Evolutionary conservation across 2,113 vertebrate species (phyloP).

Genomic region (Aptenodytes patagonicus): DNA sequence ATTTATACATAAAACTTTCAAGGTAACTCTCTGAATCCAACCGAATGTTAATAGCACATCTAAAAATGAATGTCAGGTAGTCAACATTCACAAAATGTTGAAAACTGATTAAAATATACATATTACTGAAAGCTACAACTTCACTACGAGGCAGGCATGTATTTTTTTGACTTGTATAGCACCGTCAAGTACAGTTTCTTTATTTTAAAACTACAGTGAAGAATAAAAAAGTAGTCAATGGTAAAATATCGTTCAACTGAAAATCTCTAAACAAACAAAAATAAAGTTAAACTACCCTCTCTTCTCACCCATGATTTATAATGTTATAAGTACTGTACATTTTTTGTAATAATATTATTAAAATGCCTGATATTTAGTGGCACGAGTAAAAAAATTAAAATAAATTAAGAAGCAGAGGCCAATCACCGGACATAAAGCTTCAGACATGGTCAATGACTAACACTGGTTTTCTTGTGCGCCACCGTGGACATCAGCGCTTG

Average conservation of each 20-base stretch:
- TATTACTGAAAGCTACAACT: conserved; percentile 90
- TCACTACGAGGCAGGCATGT: conserved; percentile 98
- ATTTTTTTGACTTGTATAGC: conserved; percentile 87
- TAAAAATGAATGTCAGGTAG: conserved; percentile 89
- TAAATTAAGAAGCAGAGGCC: conserved; percentile 95
- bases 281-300: conserved; percentile 82
- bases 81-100: conserved; percentile 98
- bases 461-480: conserved; percentile 77
- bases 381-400: conserved; percentile 90
- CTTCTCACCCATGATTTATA: conserved; percentile 71
- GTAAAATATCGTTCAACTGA: conserved; percentile 88
- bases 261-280: conserved; percentile 79
- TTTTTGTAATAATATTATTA: conserved; percentile 78
- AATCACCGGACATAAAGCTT: conserved; percentile 95
- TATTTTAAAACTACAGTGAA: conserved; percentile 91
- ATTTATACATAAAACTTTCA: conserved; percentile 97
- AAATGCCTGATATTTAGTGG: conserved; percentile 93
- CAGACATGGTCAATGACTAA: conserved; percentile 87
- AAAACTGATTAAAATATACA: conserved; percentile 88
- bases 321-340: conserved; percentile 87
- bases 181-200: conserved; percentile 93
- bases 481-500: conserved; percentile 70
- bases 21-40: conserved; percentile 90
- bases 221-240: conserved; percentile 89
- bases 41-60: conserved; percentile 92